These are phyloP conservation scores for Chirona hameri DNA, from an alignment of 2,888 invertebrate genomes.

Conservation along the genomic window DNA sequence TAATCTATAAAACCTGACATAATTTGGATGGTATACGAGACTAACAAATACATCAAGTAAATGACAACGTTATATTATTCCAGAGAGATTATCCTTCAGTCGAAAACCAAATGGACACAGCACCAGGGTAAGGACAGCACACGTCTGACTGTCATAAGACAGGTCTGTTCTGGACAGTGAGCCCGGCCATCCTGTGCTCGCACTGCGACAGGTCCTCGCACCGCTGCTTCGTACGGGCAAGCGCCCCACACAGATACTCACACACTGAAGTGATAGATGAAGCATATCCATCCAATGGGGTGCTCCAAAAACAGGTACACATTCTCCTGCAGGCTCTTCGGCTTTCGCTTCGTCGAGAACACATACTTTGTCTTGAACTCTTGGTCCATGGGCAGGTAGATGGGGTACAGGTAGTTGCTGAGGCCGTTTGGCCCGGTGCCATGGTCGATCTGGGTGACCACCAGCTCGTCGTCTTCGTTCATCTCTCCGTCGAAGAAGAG, in stretches of 20 bases:
- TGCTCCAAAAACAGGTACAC: conserved; percentile 78
- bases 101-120: too few species aligned
- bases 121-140: too few species aligned
- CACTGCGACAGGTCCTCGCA: too few species aligned
- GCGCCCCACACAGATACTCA: conserved; percentile 54
- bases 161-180: too few species aligned
- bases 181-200: too few species aligned
- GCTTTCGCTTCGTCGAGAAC: conserved; percentile 59
- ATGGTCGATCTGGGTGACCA: conserved; percentile 33
- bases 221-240: background rate
- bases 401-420: conserved; percentile 39
- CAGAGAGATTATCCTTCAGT: too few species aligned
- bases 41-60: too few species aligned
- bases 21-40: too few species aligned
- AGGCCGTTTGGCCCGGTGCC: conserved; percentile 37
- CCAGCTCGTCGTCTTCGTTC: conserved; percentile 42
- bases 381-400: conserved; percentile 59
- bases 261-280: conserved; percentile 77
- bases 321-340: conserved; percentile 67
- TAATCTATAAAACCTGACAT: too few species aligned
- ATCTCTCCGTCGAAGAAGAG: conserved; percentile 41
- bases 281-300: conserved; percentile 76
- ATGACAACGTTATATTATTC: too few species aligned
- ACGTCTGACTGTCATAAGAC: too few species aligned
- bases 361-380: conserved; percentile 65